Conservation (phyloP, 2,113 vertebrate genomes). For the Neogale vison region DNA sequence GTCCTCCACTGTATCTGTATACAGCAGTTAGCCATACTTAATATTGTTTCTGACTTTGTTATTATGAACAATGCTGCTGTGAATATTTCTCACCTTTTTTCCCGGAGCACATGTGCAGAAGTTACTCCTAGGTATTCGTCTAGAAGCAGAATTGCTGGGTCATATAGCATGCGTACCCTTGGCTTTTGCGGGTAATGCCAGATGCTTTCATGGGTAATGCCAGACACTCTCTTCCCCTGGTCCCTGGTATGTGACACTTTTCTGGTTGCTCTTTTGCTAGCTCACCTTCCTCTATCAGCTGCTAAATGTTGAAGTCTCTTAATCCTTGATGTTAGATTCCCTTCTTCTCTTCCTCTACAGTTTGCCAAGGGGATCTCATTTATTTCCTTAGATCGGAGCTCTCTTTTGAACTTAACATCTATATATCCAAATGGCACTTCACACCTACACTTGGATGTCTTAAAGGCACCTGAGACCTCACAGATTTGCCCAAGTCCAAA, state of each 20-base stretch:
- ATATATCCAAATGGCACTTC: neutral
- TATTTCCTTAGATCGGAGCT: slow-evolving; percentile 26
- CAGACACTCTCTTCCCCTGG: neutral
- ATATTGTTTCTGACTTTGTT: neutral
- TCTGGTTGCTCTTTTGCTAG: neutral
- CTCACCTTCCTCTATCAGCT: neutral
- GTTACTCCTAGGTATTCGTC: neutral
- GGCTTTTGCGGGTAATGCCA: neutral
- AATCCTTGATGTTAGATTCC: neutral
- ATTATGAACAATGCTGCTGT: neutral
- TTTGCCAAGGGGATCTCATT: neutral
- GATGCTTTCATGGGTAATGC: neutral
- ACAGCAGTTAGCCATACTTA: neutral
- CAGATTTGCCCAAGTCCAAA: neutral
- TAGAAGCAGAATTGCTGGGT: neutral
- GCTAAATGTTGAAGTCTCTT: neutral
- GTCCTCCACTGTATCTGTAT: neutral
- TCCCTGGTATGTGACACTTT: neutral
- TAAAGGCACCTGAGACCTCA: neutral
- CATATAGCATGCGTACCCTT: fast-evolving
- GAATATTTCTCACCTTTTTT: neutral
- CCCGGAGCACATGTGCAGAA: neutral
- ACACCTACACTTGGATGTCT: neutral
- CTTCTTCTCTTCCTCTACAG: neutral
- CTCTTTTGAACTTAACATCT: neutral